Conservation (phyloP, 2,797 vertebrate genomes). For the Tragopan temminckii region DNA sequence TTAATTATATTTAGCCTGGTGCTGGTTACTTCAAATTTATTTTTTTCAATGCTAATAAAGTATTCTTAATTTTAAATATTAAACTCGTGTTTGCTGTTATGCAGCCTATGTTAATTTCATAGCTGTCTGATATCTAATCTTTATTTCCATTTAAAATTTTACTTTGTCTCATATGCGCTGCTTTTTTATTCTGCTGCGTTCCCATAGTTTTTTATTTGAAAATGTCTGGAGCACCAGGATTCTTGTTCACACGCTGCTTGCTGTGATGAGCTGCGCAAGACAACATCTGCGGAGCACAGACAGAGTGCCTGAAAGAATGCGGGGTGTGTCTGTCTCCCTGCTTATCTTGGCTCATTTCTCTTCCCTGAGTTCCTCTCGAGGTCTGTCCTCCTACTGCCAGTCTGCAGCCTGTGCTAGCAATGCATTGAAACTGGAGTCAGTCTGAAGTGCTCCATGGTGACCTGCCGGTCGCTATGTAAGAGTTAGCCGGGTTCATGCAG, state of each 20-base stretch:
- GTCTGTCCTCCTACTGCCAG: neutral
- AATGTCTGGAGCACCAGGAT: constrained; percentile 2
- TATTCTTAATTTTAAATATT: neutral
- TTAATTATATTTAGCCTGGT: fast-evolving
- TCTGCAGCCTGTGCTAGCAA: neutral
- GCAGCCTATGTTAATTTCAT: neutral
- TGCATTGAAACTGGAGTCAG: neutral
- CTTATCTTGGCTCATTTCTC: neutral
- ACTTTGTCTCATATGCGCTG: neutral
- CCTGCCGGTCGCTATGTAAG: neutral
- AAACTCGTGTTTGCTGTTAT: neutral
- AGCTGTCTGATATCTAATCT: neutral
- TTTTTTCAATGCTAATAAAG: neutral
- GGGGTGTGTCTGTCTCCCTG: neutral
- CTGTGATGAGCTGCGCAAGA: neutral
- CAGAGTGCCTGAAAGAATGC: neutral
- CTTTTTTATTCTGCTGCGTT: neutral
- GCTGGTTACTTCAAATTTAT: neutral
- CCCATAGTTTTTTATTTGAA: neutral
- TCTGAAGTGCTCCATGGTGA: neutral
- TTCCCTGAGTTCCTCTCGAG: neutral
- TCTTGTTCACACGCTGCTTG: neutral
- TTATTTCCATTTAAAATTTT: neutral
- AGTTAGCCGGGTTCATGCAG: neutral
- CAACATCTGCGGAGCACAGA: neutral